Evolutionary conservation across 2,888 invertebrate genomes (phyloP), one percentile per base, ranked within the genome.

Genomic region (Drosophila hawaiiensis): DNA sequence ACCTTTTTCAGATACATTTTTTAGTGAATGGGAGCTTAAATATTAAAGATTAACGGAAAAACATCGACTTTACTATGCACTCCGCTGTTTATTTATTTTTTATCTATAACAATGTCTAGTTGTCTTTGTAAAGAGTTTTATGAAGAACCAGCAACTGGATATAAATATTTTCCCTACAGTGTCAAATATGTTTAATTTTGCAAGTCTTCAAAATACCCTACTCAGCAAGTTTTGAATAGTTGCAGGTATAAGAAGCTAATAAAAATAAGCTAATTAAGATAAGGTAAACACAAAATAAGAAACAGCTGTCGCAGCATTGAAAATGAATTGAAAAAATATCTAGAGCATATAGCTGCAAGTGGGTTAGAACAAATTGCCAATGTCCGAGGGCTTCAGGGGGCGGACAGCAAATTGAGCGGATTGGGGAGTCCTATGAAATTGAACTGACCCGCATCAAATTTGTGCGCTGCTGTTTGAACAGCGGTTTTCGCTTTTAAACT

Each of bases 291-390:
- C 16, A 69, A 58, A 68, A 35, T 37, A 37, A 79, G 68, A 68
- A 80, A 63, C 55, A 64, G 74, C 58, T 68, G 70, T 61, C 68
- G n/a, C 22, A 63, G 70, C 69, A 68, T 43, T 56, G 37, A 28
- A 71, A 63, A 53, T 49, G 77, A 82, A 82, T 70, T 82, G 76
- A 61, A 73, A 73, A 81, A 67, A 53, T 77, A 80, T 78, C 58
- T 70, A 66, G 77, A 78, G 81, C 78, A 78, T 65, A 78, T 73
- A 67, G 39, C 39, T 33, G 55, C 63, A 80, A 80, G 19, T 80
- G 79, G 79, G 79, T 39, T 82, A 80, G 80, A 80, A 80, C 75
- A 43, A 63, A 80, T 80, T 80, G 76, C 25, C 66, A 66, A 67
- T 54, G n/a, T 35, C 59, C 19, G n/a, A 6, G 4, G 33, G 28